Percentiles rank a stretch among this genome's conserved stretches.
Evolutionary conservation across 2,797 vertebrate genomes (phyloP).

Genomic region (Thalassophryne amazonica): DNA sequence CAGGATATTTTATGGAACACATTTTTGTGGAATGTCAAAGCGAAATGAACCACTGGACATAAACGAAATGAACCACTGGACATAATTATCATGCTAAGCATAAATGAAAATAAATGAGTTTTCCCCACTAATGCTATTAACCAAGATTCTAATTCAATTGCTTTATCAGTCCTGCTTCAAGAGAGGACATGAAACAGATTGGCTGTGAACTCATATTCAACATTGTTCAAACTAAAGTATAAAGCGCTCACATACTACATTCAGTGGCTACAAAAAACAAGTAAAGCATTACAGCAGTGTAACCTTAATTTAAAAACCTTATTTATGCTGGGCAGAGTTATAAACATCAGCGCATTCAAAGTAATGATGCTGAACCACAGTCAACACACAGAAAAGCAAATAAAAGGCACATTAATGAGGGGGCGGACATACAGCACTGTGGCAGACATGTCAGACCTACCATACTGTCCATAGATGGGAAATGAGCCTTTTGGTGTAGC

Average conservation of each 20-base stretch:
- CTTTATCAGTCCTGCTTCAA: too few relatives aligned
- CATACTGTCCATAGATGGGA: constrained; percentile 83
- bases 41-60: too few relatives aligned
- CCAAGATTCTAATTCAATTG: too few relatives aligned
- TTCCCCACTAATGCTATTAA: too few relatives aligned
- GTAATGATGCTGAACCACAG: constrained; percentile 5
- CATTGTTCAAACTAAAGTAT: neutral
- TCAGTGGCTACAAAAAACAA: neutral
- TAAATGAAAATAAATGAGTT: too few relatives aligned
- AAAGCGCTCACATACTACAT: neutral
- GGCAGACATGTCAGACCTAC: constrained; percentile 65
- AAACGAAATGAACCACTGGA: too few relatives aligned
- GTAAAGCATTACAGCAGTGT: neutral
- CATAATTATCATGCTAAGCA: too few relatives aligned
- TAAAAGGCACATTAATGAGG: neutral
- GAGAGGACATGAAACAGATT: neutral
- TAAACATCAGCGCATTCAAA: neutral
- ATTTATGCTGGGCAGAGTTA: neutral
- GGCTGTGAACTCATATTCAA: neutral
- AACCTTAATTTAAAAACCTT: neutral
- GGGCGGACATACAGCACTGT: neutral
- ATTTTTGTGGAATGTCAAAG: too few relatives aligned
- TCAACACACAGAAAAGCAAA: constrained; percentile 2
- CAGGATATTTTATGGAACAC: too few relatives aligned
- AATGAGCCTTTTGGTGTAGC: constrained; percentile 78